Evolutionary conservation across 2,888 invertebrate species (phyloP).

Genomic region (Eristalis tenax): DNA sequence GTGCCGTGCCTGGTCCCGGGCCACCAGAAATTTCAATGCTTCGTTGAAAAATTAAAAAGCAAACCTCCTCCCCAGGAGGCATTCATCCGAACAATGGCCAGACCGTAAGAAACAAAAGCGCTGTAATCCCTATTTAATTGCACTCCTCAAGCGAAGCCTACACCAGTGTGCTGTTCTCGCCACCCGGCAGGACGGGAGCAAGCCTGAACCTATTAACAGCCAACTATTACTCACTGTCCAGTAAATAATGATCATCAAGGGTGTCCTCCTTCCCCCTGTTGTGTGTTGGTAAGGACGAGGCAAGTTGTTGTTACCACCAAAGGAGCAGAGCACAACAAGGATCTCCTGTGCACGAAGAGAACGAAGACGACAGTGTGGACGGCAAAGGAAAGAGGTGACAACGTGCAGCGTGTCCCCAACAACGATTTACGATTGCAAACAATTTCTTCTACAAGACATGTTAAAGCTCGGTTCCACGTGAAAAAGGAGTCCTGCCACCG

Average conservation of each 20-base stretch:
- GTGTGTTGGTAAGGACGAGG: too few relatives aligned
- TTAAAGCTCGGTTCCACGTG: background rate
- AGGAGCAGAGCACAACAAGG: background rate
- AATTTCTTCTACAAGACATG: slow-evolving; percentile 36
- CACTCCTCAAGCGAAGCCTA: slow-evolving; percentile 13
- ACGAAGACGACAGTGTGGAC: background rate
- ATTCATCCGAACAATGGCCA: background rate
- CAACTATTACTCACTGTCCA: slow-evolving; percentile 61
- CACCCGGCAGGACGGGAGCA: background rate
- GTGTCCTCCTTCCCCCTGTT: background rate
- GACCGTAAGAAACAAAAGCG: slow-evolving; percentile 28
- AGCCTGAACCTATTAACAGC: slow-evolving; percentile 46
- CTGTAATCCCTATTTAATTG: slow-evolving; percentile 48
- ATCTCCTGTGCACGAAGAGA: background rate
- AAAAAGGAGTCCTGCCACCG: background rate
- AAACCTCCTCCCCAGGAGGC: background rate
- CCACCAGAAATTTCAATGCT: slow-evolving; percentile 10
- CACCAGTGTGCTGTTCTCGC: background rate
- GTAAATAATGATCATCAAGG: slow-evolving; percentile 54
- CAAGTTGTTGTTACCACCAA: background rate
- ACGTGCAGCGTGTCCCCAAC: slow-evolving; percentile 28
- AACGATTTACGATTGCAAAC: slow-evolving; percentile 46
- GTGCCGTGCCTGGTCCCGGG: background rate
- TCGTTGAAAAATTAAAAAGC: background rate
- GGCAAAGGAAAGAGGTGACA: slow-evolving; percentile 7